Base-by-base conservation (phyloP, 2,888 invertebrate species). In the Globia sparganii region DNA sequence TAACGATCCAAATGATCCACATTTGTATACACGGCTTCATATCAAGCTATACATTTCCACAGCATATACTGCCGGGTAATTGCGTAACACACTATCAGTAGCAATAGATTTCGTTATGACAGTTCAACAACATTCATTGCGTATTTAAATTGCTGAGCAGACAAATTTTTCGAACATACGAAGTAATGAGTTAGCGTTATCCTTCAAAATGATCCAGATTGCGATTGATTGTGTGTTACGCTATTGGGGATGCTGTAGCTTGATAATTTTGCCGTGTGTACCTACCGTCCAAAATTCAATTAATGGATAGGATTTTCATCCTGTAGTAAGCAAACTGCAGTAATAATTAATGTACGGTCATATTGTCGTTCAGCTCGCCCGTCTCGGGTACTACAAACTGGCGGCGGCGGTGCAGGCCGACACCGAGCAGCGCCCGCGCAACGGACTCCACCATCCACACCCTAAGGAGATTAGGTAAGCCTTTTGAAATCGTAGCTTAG, bases 301-400 rank as follows among this genome's bases (percentile, higher is more conserved):
- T 68, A n/a, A 56, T n/a, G n/a, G 0, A 34, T n/a, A 25, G 15
- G 25, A 67, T 34, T 66, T 68, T 53, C 43, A 56, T 62, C n/a
- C 37, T 82, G 25, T 69, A 49, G 0, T 43, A 4, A 25, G 4
- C 8, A 0, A 43, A 28, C 3, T 18, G 21, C 31, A 28, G 4
- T 37, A 46, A 43, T 43, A 4, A 71, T 67, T 71, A 78, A 70
- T 71, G 0, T 49, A 4, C 25, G 9, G 6, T 70, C 9, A 0
- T 77, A 0, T 79, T 82, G 59, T 80, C 21, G 31, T 49, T 0
- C 94, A 97, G 97, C 96, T 97, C 87, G 97, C 97, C 96, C 97
- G 97, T 86, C 96, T 97, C 92, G 97, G 97, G 92, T 97, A 97
- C 93, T 97, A 97, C 96, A 97, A 97, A 94, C 96, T 97, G 94